Conservation (phyloP, 2,797 vertebrate genomes). For the Saguinus oedipus region DNA sequence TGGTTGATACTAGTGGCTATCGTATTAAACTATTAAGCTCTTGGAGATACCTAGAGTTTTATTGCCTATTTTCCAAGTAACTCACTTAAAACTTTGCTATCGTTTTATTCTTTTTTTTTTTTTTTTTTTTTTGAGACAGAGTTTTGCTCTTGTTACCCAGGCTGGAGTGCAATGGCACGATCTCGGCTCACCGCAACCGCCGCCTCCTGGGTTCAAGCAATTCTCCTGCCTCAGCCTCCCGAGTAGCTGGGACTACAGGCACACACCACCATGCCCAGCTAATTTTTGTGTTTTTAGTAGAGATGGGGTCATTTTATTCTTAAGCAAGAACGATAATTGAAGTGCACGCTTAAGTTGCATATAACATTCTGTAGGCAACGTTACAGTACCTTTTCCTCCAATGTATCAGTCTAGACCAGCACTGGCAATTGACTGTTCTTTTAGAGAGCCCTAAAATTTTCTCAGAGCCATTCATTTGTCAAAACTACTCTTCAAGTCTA, state of each 20-base stretch:
- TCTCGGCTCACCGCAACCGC: too few relatives aligned
- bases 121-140: too few relatives aligned
- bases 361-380: not conserved
- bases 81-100: not conserved
- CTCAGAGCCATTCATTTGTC: not conserved
- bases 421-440: not conserved
- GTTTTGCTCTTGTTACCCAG: too few relatives aligned
- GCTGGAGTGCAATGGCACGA: too few relatives aligned
- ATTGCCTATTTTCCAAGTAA: not conserved
- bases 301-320: not conserved
- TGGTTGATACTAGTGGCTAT: not conserved
- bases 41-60: not conserved
- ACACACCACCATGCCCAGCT: too few relatives aligned
- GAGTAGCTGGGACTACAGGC: too few relatives aligned
- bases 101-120: not conserved
- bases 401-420: not conserved
- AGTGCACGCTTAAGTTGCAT: not conserved
- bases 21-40: not conserved
- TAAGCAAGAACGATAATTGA: not conserved
- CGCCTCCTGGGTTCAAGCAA: too few relatives aligned
- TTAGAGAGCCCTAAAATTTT: not conserved
- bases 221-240: too few relatives aligned
- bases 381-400: not conserved
- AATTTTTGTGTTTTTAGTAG: too few relatives aligned
- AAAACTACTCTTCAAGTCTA: not conserved